Conservation (phyloP, 2,888 invertebrate species). For the Pyrochroa serraticornis region DNA sequence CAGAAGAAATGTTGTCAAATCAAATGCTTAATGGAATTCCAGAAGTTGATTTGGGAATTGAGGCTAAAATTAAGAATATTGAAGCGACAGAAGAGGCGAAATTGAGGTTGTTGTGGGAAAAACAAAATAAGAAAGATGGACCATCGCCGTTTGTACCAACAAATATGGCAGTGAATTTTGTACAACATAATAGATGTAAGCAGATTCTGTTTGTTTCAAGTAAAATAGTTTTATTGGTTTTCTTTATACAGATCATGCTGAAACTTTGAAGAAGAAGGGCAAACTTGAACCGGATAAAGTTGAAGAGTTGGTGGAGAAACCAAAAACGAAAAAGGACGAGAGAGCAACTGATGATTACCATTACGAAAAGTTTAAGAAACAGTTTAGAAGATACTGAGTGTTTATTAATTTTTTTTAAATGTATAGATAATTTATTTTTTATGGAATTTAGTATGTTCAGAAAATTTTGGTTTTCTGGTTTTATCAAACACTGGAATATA, state of each 20-base stretch:
- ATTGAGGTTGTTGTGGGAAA: slow-evolving; percentile 86
- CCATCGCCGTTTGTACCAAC: slow-evolving; percentile 96
- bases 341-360: slow-evolving; percentile 97
- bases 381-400: slow-evolving; percentile 77
- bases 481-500: too few relatives aligned
- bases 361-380: slow-evolving; percentile 95
- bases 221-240: slow-evolving; percentile 34
- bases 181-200: slow-evolving; percentile 94
- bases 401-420: neutral
- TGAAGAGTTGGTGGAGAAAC: slow-evolving; percentile 61
- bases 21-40: slow-evolving; percentile 99
- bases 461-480: too few relatives aligned
- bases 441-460: neutral
- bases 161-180: slow-evolving; percentile 98
- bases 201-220: slow-evolving; percentile 15
- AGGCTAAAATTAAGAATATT: slow-evolving; percentile 97
- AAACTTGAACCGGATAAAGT: slow-evolving; percentile 62
- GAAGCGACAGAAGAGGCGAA: slow-evolving; percentile 99
- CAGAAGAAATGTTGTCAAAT: slow-evolving; percentile 99
- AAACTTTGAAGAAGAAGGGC: slow-evolving; percentile 65
- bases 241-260: slow-evolving; percentile 81
- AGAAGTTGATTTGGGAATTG: slow-evolving; percentile 98
- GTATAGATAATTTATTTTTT: slow-evolving; percentile 1
- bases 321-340: slow-evolving; percentile 79
- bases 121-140: slow-evolving; percentile 88